Evolutionary conservation across 1,140 invertebrate genomes (phyloP), one percentile per base, ranked within the genome.

Genomic region (Drosophila jambulina): DNA sequence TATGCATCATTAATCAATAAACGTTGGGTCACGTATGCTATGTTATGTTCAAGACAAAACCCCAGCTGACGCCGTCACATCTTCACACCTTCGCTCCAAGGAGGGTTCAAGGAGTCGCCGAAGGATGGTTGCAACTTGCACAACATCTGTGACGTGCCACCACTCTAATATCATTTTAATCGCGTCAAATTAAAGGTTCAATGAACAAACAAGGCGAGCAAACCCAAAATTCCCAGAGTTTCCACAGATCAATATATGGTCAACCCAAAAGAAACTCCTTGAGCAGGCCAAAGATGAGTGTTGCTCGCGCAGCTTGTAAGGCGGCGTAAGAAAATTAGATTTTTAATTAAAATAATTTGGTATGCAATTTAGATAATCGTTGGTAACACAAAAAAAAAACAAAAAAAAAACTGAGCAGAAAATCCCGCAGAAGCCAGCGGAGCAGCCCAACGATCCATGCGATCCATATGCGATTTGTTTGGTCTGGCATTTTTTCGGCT

Each of bases 281-380:
- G 36, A 29, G 57, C 42, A 49, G 42, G 13, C 8, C 6, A 29
- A 34, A n/a, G 67, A 48, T 42, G 34, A 60, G n/a, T 23, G n/a
- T 23, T 25, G 8, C 17, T 36, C 29, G 25, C 15, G 45, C 0
- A 13, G 1, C 69, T 23, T 48, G 34, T 36, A 46, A 65, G 67
- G 79, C 57, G 46, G 60, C 46, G 10, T 60, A 70, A 91, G 56
- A 88, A 91, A 92, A 91, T 92, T 92, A 91, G 91, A 92, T 92
- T 92, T 92, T 92, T 92, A 92, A 92, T 92, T 92, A 92, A 92
- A 92, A 92, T 92, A 92, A 92, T 92, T 92, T 92, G 75, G 76
- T 92, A 92, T 92, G 91, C 91, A 92, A 92, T 92, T 92, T 92
- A 92, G 91, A 92, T 92, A 92, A 92, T 92, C 91, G 85, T 91